These are phyloP conservation scores for Aspidapion aeneum DNA, from an alignment of 2,888 invertebrate species.

Conservation along the genomic window DNA sequence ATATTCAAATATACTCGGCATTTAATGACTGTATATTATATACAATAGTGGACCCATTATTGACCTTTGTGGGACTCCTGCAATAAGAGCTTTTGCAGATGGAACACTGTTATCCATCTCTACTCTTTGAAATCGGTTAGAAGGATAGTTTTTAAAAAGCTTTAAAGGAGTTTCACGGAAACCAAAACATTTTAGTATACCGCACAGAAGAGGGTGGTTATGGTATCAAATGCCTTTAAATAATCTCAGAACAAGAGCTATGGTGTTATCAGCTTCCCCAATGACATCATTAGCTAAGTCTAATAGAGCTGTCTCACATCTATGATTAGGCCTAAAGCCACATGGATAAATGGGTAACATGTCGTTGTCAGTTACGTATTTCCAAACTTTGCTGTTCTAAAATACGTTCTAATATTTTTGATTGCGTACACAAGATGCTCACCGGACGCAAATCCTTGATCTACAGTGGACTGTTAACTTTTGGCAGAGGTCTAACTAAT, in stretches of 20 bases:
- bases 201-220: too few species aligned
- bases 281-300: background rate
- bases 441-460: background rate
- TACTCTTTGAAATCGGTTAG: background rate
- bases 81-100: background rate
- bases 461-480: background rate
- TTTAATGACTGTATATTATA: background rate
- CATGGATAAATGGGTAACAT: background rate
- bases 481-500: background rate
- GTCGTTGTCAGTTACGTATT: background rate
- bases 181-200: background rate
- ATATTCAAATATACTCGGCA: background rate
- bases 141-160: background rate
- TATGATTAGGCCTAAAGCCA: background rate
- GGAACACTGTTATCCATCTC: background rate
- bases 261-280: background rate
- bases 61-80: background rate
- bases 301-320: background rate
- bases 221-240: background rate
- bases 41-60: background rate
- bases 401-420: background rate
- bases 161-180: background rate
- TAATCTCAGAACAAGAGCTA: background rate
- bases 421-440: background rate
- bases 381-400: background rate